These are phyloP conservation scores for Chalcosyrphus nemorum DNA, from an alignment of 2,888 invertebrate species.

Conservation along the genomic window DNA sequence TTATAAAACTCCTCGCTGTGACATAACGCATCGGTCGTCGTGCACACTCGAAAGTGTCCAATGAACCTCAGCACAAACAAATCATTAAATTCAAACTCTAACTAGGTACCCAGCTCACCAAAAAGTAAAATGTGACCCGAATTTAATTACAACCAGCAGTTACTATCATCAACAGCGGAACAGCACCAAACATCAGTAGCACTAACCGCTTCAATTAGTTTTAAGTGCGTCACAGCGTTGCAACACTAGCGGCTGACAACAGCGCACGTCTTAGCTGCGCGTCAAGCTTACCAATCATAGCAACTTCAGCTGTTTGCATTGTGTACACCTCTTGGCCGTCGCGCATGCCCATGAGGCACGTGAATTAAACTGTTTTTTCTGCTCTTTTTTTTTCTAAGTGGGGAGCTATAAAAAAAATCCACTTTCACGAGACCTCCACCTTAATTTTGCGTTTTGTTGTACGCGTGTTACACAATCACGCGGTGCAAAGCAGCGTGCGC, in stretches of 20 bases:
- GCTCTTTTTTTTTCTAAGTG: slow-evolving; percentile 8
- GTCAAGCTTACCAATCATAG: slow-evolving; percentile 36
- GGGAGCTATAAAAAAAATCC: slow-evolving; percentile 37
- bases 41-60: slow-evolving; percentile 56
- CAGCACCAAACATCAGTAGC: slow-evolving; percentile 3
- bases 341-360: slow-evolving; percentile 60
- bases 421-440: slow-evolving; percentile 73
- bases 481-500: slow-evolving; percentile 1
- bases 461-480: slow-evolving; percentile 41
- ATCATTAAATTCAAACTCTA: slow-evolving; percentile 35
- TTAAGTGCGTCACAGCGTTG: slow-evolving; percentile 66
- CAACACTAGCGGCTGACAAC: slow-evolving; percentile 40
- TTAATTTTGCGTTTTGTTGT: slow-evolving; percentile 58
- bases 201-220: slow-evolving; percentile 31
- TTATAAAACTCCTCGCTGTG: slow-evolving; percentile 58
- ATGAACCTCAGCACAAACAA: slow-evolving; percentile 55
- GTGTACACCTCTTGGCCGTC: slow-evolving; percentile 31
- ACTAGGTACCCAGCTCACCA: slow-evolving; percentile 34
- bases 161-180: slow-evolving; percentile 19
- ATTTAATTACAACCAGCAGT: slow-evolving; percentile 55
- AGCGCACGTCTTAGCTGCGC: slow-evolving; percentile 6
- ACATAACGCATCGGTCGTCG: slow-evolving; percentile 56
- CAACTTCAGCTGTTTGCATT: slow-evolving; percentile 37
- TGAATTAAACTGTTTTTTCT: slow-evolving; percentile 36
- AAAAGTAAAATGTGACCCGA: slow-evolving; percentile 65